Conservation (phyloP, 2,113 vertebrate species). For the Paramormyrops kingsleyae region DNA sequence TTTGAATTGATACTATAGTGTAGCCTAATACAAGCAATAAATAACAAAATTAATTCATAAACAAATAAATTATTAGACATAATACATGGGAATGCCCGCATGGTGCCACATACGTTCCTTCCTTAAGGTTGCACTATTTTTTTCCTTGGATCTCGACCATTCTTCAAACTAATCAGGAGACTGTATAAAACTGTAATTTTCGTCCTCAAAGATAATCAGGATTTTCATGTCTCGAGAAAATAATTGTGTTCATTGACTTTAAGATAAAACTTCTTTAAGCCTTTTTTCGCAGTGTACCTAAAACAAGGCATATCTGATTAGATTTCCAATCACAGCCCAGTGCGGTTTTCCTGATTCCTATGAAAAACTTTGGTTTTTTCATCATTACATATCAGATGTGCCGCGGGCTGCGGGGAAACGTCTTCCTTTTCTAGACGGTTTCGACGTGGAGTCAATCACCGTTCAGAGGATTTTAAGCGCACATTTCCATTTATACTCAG, state of each 20-base stretch:
- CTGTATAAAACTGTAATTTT: conserved; percentile 30
- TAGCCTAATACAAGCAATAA: not conserved
- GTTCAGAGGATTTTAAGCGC: not conserved
- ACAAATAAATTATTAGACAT: not conserved
- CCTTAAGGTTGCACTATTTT: not conserved
- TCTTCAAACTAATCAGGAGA: conserved; percentile 1
- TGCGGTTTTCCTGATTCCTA: conserved; percentile 73
- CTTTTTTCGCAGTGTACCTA: conserved; percentile 22
- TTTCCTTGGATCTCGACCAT: not conserved
- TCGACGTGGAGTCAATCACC: not conserved
- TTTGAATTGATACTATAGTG: not conserved
- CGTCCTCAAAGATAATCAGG: not conserved
- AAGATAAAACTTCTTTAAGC: conserved; percentile 39
- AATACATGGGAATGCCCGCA: not conserved
- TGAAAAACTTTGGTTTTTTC: conserved; percentile 26
- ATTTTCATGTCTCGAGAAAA: conserved; percentile 23
- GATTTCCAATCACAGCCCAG: conserved; percentile 90
- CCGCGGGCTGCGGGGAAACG: not conserved
- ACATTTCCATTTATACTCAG: conserved; percentile 1
- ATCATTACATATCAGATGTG: conserved; percentile 16
- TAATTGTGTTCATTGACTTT: conserved; percentile 28
- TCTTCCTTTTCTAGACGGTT: not conserved
- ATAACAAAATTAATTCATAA: not conserved
- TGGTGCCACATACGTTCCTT: conserved; percentile 18
- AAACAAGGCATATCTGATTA: conserved; percentile 71